Conservation (phyloP, 2,797 vertebrate species). For the Sparus aurata region DNA sequence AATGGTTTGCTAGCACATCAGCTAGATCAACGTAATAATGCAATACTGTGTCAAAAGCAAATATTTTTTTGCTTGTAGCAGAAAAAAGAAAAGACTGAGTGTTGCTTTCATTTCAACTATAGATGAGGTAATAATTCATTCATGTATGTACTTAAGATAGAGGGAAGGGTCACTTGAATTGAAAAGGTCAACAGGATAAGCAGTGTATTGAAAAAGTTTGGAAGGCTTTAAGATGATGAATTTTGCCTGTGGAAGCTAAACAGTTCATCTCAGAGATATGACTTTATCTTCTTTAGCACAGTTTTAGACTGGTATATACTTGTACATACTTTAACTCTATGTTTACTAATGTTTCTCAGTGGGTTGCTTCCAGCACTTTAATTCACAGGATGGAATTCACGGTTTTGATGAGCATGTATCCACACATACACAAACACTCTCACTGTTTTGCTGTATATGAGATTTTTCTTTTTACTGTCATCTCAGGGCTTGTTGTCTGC, state of each 20-base stretch:
- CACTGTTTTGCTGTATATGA: neutral
- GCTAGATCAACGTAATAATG: neutral
- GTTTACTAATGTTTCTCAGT: slow-evolving; percentile 1
- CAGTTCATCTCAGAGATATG: too few relatives aligned
- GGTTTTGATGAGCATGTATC: slow-evolving; percentile 21
- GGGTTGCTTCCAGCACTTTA: neutral
- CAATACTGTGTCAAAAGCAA: neutral
- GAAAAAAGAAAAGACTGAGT: neutral
- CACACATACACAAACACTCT: slow-evolving; percentile 4
- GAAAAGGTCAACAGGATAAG: neutral
- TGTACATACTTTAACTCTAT: neutral
- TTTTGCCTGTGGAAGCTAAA: neutral
- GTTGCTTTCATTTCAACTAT: neutral
- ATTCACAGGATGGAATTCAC: neutral
- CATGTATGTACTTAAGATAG: neutral
- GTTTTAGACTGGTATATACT: neutral
- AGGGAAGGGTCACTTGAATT: neutral
- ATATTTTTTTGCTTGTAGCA: neutral
- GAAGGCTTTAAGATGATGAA: neutral
- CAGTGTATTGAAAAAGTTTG: neutral
- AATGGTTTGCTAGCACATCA: neutral
- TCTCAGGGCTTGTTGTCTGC: slow-evolving; percentile 9
- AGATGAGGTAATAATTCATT: neutral
- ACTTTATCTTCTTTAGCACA: neutral
- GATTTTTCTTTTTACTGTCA: slow-evolving; percentile 25